phyloP scores from a whole-genome alignment of 2,888 invertebrate genomes.

The Sphaerophoria taeniata region DNA sequence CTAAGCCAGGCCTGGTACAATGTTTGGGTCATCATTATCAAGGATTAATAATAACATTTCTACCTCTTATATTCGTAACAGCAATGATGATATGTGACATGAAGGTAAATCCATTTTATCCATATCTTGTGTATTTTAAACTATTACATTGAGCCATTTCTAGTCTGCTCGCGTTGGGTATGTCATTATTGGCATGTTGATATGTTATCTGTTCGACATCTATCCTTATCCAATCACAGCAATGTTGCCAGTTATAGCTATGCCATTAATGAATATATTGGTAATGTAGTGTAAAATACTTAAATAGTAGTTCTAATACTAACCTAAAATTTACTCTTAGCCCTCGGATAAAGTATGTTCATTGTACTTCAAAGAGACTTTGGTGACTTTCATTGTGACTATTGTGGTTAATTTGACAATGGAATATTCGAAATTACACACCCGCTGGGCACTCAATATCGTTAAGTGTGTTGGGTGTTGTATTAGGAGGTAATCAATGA shows the following conservation, averaged over 20 bases:
- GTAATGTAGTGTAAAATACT: background rate
- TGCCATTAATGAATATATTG: slow-evolving; percentile 54
- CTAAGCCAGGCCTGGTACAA: too few species aligned
- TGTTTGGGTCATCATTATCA: too few species aligned
- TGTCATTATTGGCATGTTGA: slow-evolving; percentile 32
- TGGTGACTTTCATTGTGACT: slow-evolving; percentile 31
- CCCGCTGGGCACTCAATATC: background rate
- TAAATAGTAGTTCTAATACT: background rate
- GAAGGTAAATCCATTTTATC: too few species aligned
- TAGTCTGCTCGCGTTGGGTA: slow-evolving; percentile 35
- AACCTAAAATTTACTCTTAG: slow-evolving; percentile 1
- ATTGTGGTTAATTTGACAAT: slow-evolving; percentile 27
- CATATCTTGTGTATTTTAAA: background rate
- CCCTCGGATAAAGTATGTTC: slow-evolving; percentile 38
- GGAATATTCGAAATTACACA: slow-evolving; percentile 21
- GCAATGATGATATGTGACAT: too few species aligned
- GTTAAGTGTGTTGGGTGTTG: background rate
- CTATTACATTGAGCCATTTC: background rate
- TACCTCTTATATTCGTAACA: too few species aligned
- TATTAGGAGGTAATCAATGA: slow-evolving; percentile 19
- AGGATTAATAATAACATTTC: too few species aligned
- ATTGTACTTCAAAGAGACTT: slow-evolving; percentile 40
- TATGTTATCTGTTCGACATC: slow-evolving; percentile 25
- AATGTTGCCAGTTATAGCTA: slow-evolving; percentile 44
- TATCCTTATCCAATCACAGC: slow-evolving; percentile 30